phyloP scores from a whole-genome alignment of 1,140 invertebrate species.

The Aphis gossypii region DNA sequence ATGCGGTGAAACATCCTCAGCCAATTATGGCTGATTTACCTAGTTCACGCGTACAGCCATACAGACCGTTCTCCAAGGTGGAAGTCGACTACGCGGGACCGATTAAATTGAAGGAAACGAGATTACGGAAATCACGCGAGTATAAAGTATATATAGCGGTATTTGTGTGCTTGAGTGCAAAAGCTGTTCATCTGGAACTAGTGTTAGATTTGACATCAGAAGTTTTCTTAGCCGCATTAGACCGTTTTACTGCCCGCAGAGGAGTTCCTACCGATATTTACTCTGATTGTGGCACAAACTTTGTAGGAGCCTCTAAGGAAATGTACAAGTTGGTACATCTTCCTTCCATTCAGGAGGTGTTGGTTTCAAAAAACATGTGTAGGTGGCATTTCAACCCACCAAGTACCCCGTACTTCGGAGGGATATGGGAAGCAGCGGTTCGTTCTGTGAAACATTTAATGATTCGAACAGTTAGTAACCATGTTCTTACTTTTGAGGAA shows the following conservation, averaged over 20 bases:
- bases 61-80: background rate
- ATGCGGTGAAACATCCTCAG: too few relatives aligned
- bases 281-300: slow-evolving; percentile 64
- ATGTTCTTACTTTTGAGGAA: slow-evolving; percentile 59
- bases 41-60: too few relatives aligned
- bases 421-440: slow-evolving; percentile 61
- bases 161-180: slow-evolving; percentile 65
- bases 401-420: slow-evolving; percentile 60
- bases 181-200: slow-evolving; percentile 65
- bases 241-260: slow-evolving; percentile 64
- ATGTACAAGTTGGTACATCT: background rate
- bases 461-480: slow-evolving; percentile 21
- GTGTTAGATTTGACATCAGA: slow-evolving; percentile 64
- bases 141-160: slow-evolving; percentile 63
- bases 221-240: slow-evolving; percentile 64
- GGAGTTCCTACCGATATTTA: slow-evolving; percentile 62
- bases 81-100: slow-evolving; percentile 61
- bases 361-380: slow-evolving; percentile 30
- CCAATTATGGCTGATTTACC: too few relatives aligned
- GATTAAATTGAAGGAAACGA: background rate
- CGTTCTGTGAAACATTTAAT: slow-evolving; percentile 35
- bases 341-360: too few relatives aligned
- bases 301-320: slow-evolving; percentile 61
- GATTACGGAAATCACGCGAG: background rate
- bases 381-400: slow-evolving; percentile 62